These are phyloP conservation scores for Andrena haemorrhoa DNA, from an alignment of 2,888 invertebrate genomes.

Conservation along the genomic window DNA sequence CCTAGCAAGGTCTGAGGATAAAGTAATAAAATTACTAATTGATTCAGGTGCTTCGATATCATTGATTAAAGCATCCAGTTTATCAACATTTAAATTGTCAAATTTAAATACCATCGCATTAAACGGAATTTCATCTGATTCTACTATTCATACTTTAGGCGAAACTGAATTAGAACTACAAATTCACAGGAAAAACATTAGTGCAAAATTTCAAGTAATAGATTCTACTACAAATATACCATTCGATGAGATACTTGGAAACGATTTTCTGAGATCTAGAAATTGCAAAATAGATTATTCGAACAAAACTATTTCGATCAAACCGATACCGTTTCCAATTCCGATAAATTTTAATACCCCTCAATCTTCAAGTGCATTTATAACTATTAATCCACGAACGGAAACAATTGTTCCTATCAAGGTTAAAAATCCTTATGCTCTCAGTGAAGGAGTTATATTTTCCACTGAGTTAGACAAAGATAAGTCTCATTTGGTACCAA, in stretches of 20 bases:
- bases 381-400: conserved; percentile 6
- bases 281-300: conserved; percentile 19
- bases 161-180: conserved; percentile 2
- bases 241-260: conserved; percentile 20
- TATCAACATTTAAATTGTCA: background rate
- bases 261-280: background rate
- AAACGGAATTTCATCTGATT: conserved; percentile 13
- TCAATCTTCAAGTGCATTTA: background rate
- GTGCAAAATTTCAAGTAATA: conserved; percentile 13
- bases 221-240: conserved; percentile 15
- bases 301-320: background rate
- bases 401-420: conserved; percentile 16
- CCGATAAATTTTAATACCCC: background rate
- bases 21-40: conserved; percentile 5
- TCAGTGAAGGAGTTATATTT: conserved; percentile 3
- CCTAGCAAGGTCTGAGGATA: background rate
- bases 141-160: background rate
- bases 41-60: conserved; percentile 22
- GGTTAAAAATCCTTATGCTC: background rate
- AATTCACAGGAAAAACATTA: background rate
- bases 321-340: conserved; percentile 3
- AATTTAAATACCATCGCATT: background rate
- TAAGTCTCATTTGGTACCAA: background rate
- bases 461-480: background rate
- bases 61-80: conserved; percentile 11